These are phyloP conservation scores for Caenorhabditis sp. DNA, from an alignment of 2,888 invertebrate species.

Conservation along the genomic window DNA sequence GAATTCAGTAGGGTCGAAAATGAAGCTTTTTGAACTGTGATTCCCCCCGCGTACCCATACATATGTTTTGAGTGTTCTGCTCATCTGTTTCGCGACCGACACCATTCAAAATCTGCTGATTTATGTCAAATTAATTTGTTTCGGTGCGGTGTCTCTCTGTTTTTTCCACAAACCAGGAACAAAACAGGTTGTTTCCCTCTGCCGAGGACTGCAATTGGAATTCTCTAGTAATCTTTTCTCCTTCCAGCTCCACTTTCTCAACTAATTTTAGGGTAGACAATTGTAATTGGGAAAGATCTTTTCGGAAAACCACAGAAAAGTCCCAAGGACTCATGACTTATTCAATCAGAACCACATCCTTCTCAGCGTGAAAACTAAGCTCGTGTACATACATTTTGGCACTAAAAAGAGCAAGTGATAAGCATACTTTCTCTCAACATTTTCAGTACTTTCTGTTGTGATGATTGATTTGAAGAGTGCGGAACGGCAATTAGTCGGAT, in stretches of 20 bases:
- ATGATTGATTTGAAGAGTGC: slow-evolving; percentile 44
- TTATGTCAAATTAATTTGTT: slow-evolving; percentile 61
- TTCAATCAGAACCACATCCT: slow-evolving; percentile 57
- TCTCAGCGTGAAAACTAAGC: slow-evolving; percentile 11
- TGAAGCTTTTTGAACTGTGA: slow-evolving; percentile 50
- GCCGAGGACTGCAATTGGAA: too few species aligned
- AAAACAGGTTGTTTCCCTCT: slow-evolving; percentile 6
- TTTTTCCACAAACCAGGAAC: slow-evolving; percentile 19
- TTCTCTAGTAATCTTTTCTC: not conserved
- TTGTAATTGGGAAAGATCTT: too few species aligned
- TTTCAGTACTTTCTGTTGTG: not conserved
- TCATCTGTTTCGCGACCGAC: slow-evolving; percentile 56
- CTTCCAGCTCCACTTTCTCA: slow-evolving; percentile 5
- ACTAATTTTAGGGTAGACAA: slow-evolving; percentile 4
- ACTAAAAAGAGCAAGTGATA: slow-evolving; percentile 33
- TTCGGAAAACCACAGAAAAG: slow-evolving; percentile 3
- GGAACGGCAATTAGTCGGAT: slow-evolving; percentile 49
- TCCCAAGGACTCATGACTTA: slow-evolving; percentile 52
- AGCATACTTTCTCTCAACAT: slow-evolving; percentile 16
- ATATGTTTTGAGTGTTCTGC: slow-evolving; percentile 49
- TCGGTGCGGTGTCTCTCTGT: slow-evolving; percentile 33
- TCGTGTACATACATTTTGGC: slow-evolving; percentile 6
- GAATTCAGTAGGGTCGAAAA: slow-evolving; percentile 23
- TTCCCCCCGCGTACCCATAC: slow-evolving; percentile 27
- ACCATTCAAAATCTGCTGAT: slow-evolving; percentile 54